Percentiles rank a stretch among this genome's conserved stretches.
Conservation (phyloP, 2,888 invertebrate genomes). For the Pediacus dermestoides region DNA sequence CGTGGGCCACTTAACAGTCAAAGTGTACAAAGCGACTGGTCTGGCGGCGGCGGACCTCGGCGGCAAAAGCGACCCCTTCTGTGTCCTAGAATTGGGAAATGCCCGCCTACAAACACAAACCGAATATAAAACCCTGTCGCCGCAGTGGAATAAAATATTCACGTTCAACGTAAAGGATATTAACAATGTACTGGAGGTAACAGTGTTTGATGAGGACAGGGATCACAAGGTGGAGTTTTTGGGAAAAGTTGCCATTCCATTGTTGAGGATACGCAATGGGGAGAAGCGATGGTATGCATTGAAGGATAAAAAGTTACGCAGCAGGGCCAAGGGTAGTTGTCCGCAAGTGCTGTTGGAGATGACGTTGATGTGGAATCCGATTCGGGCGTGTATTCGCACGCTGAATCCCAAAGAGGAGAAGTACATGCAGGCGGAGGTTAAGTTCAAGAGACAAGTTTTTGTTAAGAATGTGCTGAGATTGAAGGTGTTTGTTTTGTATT, state of each 20-base stretch:
- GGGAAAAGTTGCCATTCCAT: constrained; percentile 59
- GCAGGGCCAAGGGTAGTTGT: constrained; percentile 85
- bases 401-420: constrained; percentile 95
- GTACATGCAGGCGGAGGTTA: constrained; percentile 89
- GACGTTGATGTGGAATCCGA: constrained; percentile 88
- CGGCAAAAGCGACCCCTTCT: constrained; percentile 98
- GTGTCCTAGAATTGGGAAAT: constrained; percentile 93
- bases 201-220: constrained; percentile 96
- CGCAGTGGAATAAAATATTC: constrained; percentile 98
- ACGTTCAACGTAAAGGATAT: constrained; percentile 97
- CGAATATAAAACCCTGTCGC: constrained; percentile 94
- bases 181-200: constrained; percentile 88
- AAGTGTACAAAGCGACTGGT: constrained; percentile 82
- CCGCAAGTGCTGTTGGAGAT: constrained; percentile 91
- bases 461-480: constrained; percentile 90
- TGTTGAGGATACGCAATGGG: constrained; percentile 73
- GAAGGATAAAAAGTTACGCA: constrained; percentile 90
- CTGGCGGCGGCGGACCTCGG: constrained; percentile 93
- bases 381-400: constrained; percentile 87
- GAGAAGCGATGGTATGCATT: constrained; percentile 94
- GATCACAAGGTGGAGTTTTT: constrained; percentile 98
- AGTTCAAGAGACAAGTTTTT: constrained; percentile 93
- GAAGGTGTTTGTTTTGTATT: constrained; percentile 82
- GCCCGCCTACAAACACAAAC: constrained; percentile 95
- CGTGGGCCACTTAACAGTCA: constrained; percentile 91